A percentile compares a stretch with the other conserved stretches of the same genome.
Evolutionary conservation across 1,140 invertebrate genomes (phyloP).

Genomic region (Sitodiplosis mosellana): DNA sequence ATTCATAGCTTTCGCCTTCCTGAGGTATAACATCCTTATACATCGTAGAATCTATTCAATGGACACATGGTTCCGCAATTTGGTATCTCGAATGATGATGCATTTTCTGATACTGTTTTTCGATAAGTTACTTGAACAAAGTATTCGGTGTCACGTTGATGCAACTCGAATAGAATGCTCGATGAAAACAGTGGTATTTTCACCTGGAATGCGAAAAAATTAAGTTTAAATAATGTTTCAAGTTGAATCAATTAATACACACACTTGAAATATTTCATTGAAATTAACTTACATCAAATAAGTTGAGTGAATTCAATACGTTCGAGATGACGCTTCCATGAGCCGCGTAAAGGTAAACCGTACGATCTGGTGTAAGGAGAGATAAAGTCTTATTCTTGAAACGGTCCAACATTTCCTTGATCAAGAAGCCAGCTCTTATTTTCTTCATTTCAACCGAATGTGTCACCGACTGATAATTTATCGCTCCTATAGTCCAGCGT

Average conservation of each 20-base stretch:
- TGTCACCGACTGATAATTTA: conserved; percentile 29
- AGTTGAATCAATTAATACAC: not conserved
- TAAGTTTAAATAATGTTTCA: not conserved
- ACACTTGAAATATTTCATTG: no score
- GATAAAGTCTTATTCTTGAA: conserved; percentile 28
- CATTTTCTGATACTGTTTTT: conserved; percentile 30
- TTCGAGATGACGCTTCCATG: conserved; percentile 70
- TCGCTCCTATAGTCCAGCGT: conserved; percentile 26
- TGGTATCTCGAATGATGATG: conserved; percentile 32
- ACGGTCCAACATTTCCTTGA: conserved; percentile 42
- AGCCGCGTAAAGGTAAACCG: conserved; percentile 54
- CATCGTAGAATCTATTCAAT: conserved; percentile 29
- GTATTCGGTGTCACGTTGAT: conserved; percentile 17
- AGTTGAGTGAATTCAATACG: conserved; percentile 46
- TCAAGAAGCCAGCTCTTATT: conserved; percentile 38
- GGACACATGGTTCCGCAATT: conserved; percentile 39
- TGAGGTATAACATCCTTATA: no score
- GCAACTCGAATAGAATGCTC: conserved; percentile 53
- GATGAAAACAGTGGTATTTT: conserved; percentile 55
- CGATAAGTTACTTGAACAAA: conserved; percentile 37
- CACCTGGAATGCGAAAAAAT: conserved; percentile 5
- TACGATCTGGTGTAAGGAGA: conserved; percentile 30
- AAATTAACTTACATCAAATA: conserved; percentile 37
- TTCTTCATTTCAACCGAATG: conserved; percentile 32
- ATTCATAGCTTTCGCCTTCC: no score